These are phyloP conservation scores for Phaethon lepturus DNA, from an alignment of 2,113 vertebrate genomes.

Conservation along the genomic window DNA sequence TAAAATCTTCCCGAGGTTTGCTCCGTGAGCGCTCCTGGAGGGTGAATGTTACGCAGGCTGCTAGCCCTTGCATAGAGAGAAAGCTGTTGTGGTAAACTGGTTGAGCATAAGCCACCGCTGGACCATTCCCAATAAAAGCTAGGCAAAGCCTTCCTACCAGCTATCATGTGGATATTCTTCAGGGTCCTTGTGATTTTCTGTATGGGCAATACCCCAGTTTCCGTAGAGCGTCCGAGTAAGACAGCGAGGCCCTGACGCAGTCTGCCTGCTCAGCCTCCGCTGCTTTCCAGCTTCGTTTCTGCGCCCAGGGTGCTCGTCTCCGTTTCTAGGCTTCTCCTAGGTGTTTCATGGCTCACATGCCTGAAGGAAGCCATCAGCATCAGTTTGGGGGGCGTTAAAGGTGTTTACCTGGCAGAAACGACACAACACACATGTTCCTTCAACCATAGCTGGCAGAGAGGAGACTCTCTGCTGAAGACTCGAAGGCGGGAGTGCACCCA, in stretches of 20 bases:
- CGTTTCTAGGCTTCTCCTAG: not conserved
- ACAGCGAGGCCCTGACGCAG: not conserved
- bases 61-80: not conserved
- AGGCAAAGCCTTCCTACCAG: not conserved
- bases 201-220: not conserved
- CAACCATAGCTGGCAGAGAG: not conserved
- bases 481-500: not conserved
- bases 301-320: not conserved
- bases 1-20: not conserved
- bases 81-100: not conserved
- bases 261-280: not conserved
- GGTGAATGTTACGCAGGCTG: not conserved
- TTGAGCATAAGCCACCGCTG: not conserved
- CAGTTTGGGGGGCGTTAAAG: not conserved
- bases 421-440: not conserved
- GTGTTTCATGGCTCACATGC: not conserved
- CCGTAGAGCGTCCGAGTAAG: not conserved
- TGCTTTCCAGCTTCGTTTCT: not conserved
- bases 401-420: not conserved
- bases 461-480: not conserved
- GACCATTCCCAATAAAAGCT: not conserved
- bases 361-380: not conserved
- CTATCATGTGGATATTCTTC: not conserved
- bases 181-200: not conserved
- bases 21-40: not conserved